Evolutionary conservation across 2,888 invertebrate genomes (phyloP).

Genomic region (Marasmarcha lunaedactyla): DNA sequence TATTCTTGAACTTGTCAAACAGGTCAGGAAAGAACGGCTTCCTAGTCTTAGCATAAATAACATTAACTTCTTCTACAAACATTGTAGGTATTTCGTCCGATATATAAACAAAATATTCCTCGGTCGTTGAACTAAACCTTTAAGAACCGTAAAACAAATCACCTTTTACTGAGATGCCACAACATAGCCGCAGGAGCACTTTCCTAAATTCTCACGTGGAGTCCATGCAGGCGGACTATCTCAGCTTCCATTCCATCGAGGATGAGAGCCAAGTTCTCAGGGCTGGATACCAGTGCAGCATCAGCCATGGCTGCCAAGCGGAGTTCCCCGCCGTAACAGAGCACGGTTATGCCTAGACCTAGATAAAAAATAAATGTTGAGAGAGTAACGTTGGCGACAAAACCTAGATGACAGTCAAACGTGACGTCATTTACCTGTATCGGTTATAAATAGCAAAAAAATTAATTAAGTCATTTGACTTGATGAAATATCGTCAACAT

Average conservation of each 20-base stretch:
- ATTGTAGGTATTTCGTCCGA: no score
- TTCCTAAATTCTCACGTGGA: constrained; percentile 18
- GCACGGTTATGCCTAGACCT: constrained; percentile 58
- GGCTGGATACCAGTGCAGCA: constrained; percentile 35
- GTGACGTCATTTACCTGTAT: no score
- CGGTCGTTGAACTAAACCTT: no score
- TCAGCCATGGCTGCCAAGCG: constrained; percentile 58
- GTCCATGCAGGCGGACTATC: constrained; percentile 30
- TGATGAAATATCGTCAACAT: not conserved
- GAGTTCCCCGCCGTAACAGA: constrained; percentile 57
- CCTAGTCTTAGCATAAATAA: no score
- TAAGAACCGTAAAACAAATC: no score
- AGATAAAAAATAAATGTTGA: constrained; percentile 7
- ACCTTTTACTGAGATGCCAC: constrained; percentile 40
- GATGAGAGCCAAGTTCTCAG: constrained; percentile 39
- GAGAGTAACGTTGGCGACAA: constrained; percentile 2
- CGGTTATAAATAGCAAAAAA: no score
- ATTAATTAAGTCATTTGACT: no score
- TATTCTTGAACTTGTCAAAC: no score
- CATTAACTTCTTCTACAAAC: no score
- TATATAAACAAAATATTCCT: no score
- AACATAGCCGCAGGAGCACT: constrained; percentile 12
- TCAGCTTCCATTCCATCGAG: constrained; percentile 42
- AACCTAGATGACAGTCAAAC: constrained; percentile 12
- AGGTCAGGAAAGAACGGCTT: no score